A percentile compares a stretch with the other conserved stretches of the same genome.
Conservation (phyloP, 1,140 invertebrate species). For the Cecropterus lyciades region DNA sequence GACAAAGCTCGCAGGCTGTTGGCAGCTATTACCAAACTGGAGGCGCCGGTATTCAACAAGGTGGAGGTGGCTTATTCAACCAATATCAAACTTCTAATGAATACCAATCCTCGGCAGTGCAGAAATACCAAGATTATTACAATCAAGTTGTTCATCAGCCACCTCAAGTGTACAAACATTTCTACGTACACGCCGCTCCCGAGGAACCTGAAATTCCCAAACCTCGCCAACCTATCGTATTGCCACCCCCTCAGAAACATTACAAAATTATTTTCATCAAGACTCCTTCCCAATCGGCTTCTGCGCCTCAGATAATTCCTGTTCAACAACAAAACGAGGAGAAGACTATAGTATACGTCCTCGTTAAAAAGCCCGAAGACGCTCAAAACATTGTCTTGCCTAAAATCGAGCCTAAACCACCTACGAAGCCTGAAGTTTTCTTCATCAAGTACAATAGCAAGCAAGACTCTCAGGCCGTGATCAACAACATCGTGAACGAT, state of each 20-base stretch:
- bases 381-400: slow-evolving; percentile 89
- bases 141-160: slow-evolving; percentile 61
- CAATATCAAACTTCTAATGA: slow-evolving; percentile 56
- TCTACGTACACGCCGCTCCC: slow-evolving; percentile 74
- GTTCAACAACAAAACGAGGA: slow-evolving; percentile 87
- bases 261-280: slow-evolving; percentile 93
- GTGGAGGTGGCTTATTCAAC: slow-evolving; percentile 33
- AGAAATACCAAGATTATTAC: slow-evolving; percentile 61
- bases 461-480: slow-evolving; percentile 67
- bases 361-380: slow-evolving; percentile 91
- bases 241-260: slow-evolving; percentile 85
- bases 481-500: slow-evolving; percentile 71
- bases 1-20: too few relatives aligned
- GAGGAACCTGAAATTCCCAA: slow-evolving; percentile 65
- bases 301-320: slow-evolving; percentile 60
- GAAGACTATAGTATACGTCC: slow-evolving; percentile 93
- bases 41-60: slow-evolving; percentile 35
- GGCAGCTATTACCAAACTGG: slow-evolving; percentile 50
- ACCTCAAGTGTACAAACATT: slow-evolving; percentile 72
- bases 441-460: slow-evolving; percentile 77
- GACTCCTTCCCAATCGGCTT: slow-evolving; percentile 85
- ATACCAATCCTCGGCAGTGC: slow-evolving; percentile 48
- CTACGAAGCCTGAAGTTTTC: slow-evolving; percentile 73
- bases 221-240: slow-evolving; percentile 56
- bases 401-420: slow-evolving; percentile 74